Percentiles rank a stretch among this genome's conserved stretches.
Conservation (phyloP, 2,888 invertebrate species). For the Homarus gammarus region DNA sequence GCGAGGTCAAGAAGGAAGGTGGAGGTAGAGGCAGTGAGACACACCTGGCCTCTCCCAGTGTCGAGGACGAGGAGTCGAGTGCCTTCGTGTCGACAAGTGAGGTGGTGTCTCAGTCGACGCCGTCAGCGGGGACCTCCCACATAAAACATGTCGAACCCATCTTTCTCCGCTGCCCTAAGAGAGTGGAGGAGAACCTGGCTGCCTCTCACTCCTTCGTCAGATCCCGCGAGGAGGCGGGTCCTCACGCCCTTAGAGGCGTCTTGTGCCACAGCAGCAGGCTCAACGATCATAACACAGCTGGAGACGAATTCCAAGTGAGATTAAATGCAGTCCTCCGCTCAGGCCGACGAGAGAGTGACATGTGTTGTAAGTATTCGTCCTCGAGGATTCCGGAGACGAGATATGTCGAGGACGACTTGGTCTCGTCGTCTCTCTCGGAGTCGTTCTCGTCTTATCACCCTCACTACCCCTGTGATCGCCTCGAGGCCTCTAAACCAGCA, state of each 20-base stretch:
- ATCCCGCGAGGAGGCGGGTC: conserved; percentile 14
- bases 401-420: background rate
- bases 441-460: conserved; percentile 9
- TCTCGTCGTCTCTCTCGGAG: background rate
- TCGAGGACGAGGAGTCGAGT: conserved; percentile 54
- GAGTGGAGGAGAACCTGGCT: conserved; percentile 53
- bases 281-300: conserved; percentile 2
- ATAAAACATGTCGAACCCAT: conserved; percentile 55
- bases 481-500: conserved; percentile 14
- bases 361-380: background rate
- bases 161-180: conserved; percentile 50
- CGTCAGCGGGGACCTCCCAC: conserved; percentile 16
- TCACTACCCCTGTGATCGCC: background rate
- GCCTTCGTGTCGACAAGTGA: conserved; percentile 26
- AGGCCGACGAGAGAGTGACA: background rate
- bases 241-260: conserved; percentile 15
- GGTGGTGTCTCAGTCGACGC: conserved; percentile 8
- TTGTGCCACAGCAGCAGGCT: conserved; percentile 19
- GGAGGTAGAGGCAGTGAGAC: conserved; percentile 6
- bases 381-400: background rate
- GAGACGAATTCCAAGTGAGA: conserved; percentile 55
- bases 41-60: conserved; percentile 6
- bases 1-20: conserved; percentile 40
- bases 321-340: conserved; percentile 54
- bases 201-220: conserved; percentile 52